These are phyloP conservation scores for Euthynnus affinis DNA, from an alignment of 2,797 vertebrate genomes.

Conservation along the genomic window DNA sequence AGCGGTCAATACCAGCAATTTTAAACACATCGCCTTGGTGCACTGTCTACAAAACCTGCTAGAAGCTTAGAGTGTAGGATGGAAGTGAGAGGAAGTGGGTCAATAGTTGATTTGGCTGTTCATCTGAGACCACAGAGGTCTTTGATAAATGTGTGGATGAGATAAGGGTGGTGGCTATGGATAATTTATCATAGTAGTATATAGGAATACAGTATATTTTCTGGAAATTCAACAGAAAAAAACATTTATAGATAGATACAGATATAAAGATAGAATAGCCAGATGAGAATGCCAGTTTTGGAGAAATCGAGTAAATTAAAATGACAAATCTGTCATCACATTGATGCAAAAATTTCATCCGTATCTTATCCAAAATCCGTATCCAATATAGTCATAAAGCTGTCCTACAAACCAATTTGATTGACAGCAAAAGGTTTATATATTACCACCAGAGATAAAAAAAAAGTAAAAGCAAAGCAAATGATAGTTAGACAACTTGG, in stretches of 20 bases:
- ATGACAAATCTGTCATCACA: too few relatives aligned
- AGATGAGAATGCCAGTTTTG: too few relatives aligned
- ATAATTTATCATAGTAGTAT: background rate
- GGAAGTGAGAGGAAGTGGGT: background rate
- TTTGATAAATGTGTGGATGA: background rate
- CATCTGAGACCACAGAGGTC: background rate
- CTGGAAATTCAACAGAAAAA: too few relatives aligned
- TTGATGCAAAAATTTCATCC: too few relatives aligned
- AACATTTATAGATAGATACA: too few relatives aligned
- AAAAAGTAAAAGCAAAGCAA: background rate
- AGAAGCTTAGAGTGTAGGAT: background rate
- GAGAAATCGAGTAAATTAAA: too few relatives aligned
- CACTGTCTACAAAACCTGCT: background rate
- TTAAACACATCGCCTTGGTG: background rate
- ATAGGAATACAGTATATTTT: too few relatives aligned
- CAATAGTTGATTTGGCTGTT: background rate
- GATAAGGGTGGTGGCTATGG: background rate
- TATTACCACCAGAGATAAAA: background rate
- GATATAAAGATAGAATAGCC: too few relatives aligned
- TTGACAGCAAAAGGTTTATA: background rate
- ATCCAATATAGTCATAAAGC: background rate
- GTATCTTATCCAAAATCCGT: too few relatives aligned
- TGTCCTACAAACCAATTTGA: background rate
- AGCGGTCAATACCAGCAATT: background rate
- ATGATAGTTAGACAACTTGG: background rate